These are phyloP conservation scores for Musca domestica DNA, from an alignment of 1,140 invertebrate species.

Conservation along the genomic window DNA sequence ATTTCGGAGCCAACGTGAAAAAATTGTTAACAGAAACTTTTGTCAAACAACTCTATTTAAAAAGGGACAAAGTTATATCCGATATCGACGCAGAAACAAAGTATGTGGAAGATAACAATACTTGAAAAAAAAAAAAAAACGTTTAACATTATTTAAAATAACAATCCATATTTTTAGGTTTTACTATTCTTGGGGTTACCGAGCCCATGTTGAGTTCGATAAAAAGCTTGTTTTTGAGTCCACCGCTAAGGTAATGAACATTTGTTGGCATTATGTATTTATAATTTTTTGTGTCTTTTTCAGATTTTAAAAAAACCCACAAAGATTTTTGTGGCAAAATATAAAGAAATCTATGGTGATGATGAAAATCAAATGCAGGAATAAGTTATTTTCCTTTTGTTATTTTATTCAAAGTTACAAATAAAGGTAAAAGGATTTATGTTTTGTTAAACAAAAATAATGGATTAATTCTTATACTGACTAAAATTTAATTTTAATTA, in stretches of 20 bases:
- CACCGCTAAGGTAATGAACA: slow-evolving; percentile 12
- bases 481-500: too few relatives aligned
- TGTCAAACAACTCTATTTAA: slow-evolving; percentile 44
- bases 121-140: background rate
- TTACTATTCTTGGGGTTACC: slow-evolving; percentile 23
- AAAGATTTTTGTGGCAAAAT: slow-evolving; percentile 8
- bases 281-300: background rate
- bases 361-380: background rate
- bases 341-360: background rate
- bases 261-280: background rate
- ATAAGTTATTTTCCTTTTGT: too few relatives aligned
- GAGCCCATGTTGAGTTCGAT: slow-evolving; percentile 21
- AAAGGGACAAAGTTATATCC: slow-evolving; percentile 30
- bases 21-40: slow-evolving; percentile 45
- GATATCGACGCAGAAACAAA: slow-evolving; percentile 25
- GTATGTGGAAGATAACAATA: background rate
- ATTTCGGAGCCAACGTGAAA: slow-evolving; percentile 35
- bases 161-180: slow-evolving; percentile 9
- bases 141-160: background rate
- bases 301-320: slow-evolving; percentile 18
- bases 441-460: too few relatives aligned
- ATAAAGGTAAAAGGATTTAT: too few relatives aligned
- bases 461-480: too few relatives aligned
- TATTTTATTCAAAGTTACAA: too few relatives aligned
- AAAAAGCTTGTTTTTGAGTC: slow-evolving; percentile 15